Evolutionary conservation across 2,113 vertebrate species (phyloP).

Genomic region (Phylloscopus trochilus): DNA sequence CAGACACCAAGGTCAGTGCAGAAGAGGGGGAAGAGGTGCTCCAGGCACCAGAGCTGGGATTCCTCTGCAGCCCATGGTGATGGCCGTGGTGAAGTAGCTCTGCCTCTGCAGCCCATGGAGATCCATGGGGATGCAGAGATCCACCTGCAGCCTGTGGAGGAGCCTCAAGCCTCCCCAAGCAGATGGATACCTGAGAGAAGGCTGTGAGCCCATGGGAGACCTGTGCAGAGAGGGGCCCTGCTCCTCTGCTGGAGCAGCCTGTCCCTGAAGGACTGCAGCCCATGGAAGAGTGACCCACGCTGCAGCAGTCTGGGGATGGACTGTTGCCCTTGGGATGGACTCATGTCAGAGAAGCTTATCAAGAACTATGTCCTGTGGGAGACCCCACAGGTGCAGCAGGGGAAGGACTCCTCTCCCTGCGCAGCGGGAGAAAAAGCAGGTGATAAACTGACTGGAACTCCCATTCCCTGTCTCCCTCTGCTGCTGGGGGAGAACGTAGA

Average conservation of each 20-base stretch:
- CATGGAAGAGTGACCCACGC: neutral
- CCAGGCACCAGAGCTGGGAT: neutral
- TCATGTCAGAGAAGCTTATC: neutral
- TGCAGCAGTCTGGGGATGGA: neutral
- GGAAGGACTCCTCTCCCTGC: neutral
- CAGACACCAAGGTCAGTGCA: neutral
- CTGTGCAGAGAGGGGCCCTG: neutral
- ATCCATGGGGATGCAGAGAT: neutral
- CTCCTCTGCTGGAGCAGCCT: neutral
- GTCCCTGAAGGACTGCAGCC: neutral
- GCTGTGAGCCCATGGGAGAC: neutral
- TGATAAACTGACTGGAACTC: neutral
- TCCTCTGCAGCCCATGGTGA: neutral
- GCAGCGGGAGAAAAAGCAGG: neutral
- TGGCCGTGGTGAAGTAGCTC: neutral
- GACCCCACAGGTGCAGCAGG: neutral
- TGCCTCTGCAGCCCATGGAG: neutral
- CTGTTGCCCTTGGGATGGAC: rapidly evolving
- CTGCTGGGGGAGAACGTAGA: neutral
- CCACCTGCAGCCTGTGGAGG: neutral
- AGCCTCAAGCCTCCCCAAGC: neutral
- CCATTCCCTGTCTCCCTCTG: neutral
- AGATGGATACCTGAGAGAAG: neutral
- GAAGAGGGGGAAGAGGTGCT: neutral
- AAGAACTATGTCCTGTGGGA: neutral